Evolutionary conservation across 2,797 vertebrate species (phyloP).

Genomic region (Lithobates sylvaticus): DNA sequence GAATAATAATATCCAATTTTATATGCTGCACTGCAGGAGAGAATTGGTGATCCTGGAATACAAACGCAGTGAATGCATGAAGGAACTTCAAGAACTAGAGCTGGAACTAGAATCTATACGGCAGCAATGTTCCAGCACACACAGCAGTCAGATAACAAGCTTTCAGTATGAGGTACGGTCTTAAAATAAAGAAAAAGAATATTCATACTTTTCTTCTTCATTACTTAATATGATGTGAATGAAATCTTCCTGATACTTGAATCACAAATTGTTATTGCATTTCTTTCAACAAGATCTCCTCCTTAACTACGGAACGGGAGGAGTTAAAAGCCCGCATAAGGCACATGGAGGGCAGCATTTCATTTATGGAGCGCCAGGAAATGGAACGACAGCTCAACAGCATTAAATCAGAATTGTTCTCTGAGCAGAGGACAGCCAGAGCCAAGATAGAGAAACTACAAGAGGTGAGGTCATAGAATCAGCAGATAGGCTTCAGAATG

Average conservation of each 20-base stretch:
- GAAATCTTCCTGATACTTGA: not conserved
- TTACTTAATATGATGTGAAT: not conserved
- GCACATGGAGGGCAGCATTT: conserved; percentile 61
- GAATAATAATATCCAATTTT: not conserved
- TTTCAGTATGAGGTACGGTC: conserved; percentile 53
- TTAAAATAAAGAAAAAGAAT: not conserved
- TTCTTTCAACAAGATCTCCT: conserved; percentile 49
- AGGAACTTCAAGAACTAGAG: conserved; percentile 66
- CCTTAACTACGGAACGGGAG: not conserved
- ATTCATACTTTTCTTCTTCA: not conserved
- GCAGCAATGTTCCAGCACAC: conserved; percentile 47
- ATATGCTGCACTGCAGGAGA: conserved; percentile 64
- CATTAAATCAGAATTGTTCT: conserved; percentile 76
- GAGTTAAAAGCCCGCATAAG: conserved; percentile 13
- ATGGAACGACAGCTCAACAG: conserved; percentile 74
- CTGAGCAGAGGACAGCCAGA: conserved; percentile 71
- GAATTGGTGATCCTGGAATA: conserved; percentile 66
- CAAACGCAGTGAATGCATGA: conserved; percentile 63
- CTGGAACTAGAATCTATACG: conserved; percentile 61
- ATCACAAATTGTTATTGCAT: not conserved
- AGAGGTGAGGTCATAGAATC: conserved; percentile 67
- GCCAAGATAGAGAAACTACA: conserved; percentile 72
- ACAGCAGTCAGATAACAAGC: conserved; percentile 36
- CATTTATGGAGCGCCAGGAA: conserved; percentile 75
- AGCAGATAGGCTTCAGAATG: not conserved